Evolutionary conservation across 2,888 invertebrate species (phyloP).

Genomic region (Synanthedon vespiformis): DNA sequence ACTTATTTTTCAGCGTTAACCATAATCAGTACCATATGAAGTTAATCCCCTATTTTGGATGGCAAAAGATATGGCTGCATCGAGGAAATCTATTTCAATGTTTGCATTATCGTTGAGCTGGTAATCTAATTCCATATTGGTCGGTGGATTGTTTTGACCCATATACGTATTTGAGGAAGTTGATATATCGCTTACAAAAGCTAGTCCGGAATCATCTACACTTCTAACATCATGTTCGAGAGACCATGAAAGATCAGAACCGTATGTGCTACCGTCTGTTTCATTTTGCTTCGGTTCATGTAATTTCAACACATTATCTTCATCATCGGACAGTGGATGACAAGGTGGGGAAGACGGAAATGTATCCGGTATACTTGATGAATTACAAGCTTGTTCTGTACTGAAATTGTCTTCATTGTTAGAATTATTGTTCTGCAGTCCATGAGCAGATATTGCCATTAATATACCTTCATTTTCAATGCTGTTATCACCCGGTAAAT

Average conservation of each 20-base stretch:
- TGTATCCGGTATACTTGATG: slow-evolving; percentile 11
- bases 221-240: slow-evolving; percentile 19
- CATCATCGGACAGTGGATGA: slow-evolving; percentile 31
- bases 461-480: slow-evolving; percentile 79
- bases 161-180: slow-evolving; percentile 26
- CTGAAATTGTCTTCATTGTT: slow-evolving; percentile 13
- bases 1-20: slow-evolving; percentile 23
- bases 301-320: slow-evolving; percentile 9
- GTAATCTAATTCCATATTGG: slow-evolving; percentile 6
- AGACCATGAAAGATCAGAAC: slow-evolving; percentile 29
- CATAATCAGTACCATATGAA: slow-evolving; percentile 55
- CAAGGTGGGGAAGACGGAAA: slow-evolving; percentile 24
- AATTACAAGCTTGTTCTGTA: slow-evolving; percentile 4
- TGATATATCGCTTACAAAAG: slow-evolving; percentile 14
- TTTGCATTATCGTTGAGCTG: slow-evolving; percentile 21
- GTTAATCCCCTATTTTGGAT: slow-evolving; percentile 80
- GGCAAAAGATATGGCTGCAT: slow-evolving; percentile 80
- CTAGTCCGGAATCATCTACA: slow-evolving; percentile 1
- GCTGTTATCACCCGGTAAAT: slow-evolving; percentile 65
- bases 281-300: slow-evolving; percentile 14
- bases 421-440: slow-evolving; percentile 62
- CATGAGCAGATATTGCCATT: slow-evolving; percentile 81
- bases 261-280: slow-evolving; percentile 17
- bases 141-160: slow-evolving; percentile 25
- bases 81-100: slow-evolving; percentile 68